Evolutionary conservation across 1,140 invertebrate genomes (phyloP).

Genomic region (Octopus sinensis): DNA sequence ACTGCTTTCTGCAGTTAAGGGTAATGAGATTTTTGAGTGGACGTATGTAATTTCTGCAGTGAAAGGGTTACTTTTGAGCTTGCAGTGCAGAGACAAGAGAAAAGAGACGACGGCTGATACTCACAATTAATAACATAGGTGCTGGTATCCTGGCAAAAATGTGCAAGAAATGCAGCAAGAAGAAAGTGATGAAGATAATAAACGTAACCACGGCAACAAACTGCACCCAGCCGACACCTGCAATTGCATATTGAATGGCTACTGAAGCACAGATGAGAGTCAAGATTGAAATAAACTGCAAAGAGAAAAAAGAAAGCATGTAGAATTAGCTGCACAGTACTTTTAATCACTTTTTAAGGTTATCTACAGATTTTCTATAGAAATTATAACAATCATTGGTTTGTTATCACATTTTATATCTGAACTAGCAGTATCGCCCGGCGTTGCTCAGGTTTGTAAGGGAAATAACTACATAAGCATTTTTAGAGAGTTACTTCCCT

Average conservation of each 20-base stretch:
- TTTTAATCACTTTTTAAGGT: too few species aligned
- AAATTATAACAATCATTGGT: too few species aligned
- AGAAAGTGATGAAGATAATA: neutral
- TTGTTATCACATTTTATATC: too few species aligned
- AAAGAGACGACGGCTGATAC: neutral
- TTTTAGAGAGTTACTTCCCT: too few species aligned
- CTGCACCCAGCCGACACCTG: neutral
- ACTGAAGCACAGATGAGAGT: slow-evolving; percentile 1
- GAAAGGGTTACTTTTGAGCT: too few species aligned
- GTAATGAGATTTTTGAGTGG: too few species aligned
- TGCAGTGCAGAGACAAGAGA: neutral
- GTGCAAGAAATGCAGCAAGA: neutral
- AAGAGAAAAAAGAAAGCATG: neutral
- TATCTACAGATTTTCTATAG: too few species aligned
- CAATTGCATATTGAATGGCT: neutral
- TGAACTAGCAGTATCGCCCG: too few species aligned
- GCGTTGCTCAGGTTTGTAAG: too few species aligned
- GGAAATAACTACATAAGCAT: too few species aligned
- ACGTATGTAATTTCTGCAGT: too few species aligned
- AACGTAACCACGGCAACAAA: neutral
- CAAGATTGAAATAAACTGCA: neutral
- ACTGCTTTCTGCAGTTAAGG: too few species aligned
- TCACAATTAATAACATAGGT: neutral
- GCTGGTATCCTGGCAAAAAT: neutral
- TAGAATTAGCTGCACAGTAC: neutral